These are phyloP conservation scores for Teleogryllus occipitalis DNA, from an alignment of 1,140 invertebrate species.

Conservation along the genomic window DNA sequence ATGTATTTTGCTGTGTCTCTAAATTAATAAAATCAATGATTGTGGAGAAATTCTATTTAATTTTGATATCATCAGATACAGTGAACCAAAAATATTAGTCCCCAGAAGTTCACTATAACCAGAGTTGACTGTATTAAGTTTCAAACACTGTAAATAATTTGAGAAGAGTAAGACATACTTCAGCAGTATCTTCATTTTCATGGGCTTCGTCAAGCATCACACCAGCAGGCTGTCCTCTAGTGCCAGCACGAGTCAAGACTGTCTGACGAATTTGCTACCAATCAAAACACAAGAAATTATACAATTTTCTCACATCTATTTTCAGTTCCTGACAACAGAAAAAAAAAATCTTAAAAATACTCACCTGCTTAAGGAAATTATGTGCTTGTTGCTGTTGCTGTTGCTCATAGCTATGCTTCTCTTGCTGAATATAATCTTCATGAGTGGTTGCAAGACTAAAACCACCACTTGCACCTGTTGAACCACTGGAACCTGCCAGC, in stretches of 20 bases:
- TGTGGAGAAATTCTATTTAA: too few relatives aligned
- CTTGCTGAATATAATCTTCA: constrained; percentile 52
- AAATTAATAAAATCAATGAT: too few relatives aligned
- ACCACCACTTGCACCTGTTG: constrained; percentile 28
- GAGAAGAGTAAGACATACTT: constrained; percentile 30
- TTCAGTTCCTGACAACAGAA: neutral
- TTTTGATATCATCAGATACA: too few relatives aligned
- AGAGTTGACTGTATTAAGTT: too few relatives aligned
- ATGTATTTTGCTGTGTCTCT: too few relatives aligned
- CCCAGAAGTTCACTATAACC: too few relatives aligned
- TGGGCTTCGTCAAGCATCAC: constrained; percentile 51
- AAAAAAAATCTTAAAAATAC: neutral
- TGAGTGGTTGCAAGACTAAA: constrained; percentile 37
- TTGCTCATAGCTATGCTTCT: constrained; percentile 51
- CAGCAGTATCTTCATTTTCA: constrained; percentile 52
- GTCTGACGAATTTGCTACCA: constrained; percentile 80
- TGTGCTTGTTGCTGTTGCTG: constrained; percentile 44
- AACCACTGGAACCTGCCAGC: constrained; percentile 53
- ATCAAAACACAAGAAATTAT: neutral
- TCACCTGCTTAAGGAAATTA: constrained; percentile 58
- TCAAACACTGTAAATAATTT: neutral
- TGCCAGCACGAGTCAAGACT: constrained; percentile 68
- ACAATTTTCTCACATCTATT: neutral
- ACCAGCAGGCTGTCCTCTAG: constrained; percentile 50
- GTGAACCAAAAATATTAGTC: too few relatives aligned